Base-by-base conservation (phyloP, 2,113 vertebrate species). In the Pimephales promelas region DNA sequence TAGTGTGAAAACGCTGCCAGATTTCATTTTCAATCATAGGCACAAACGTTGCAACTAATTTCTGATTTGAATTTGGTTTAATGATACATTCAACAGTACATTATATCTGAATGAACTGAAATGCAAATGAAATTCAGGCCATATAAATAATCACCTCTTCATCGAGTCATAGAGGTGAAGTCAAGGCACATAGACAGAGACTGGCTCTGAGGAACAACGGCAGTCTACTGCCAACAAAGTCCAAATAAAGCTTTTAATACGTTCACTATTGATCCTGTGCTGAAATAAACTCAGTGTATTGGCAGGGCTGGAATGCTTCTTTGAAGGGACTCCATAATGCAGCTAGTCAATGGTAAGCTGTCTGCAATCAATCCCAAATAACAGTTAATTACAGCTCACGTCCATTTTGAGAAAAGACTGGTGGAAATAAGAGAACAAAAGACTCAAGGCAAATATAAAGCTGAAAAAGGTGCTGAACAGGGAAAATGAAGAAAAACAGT, bases 281-380 rank as follows among this genome's bases (percentile, higher is more conserved):
- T 91, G 93, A 93, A 94, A 94, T 94, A 94, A 94, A 94, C 93
- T 93, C 90, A 77, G 91, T 86, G 88, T 93, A 94, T 94, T 94
- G 94, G 93, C 94, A 94, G 92, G 87, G 84, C 89, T 89, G 90
- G 92, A 94, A 94, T 95, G 92, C 91, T 88, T 91, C 93, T 94
- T 94, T 94, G 92, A 94, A 93, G 92, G 92, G 90, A 94, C 93
- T 94, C 93, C 89, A 94, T 95, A 94, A 95, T 94, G 93, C 94
- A 94, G 92, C 90, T 92, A 91, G 92, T 94, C 94, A 94, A 94
- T 95, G 93, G 88, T 92, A 93, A 94, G 93, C 92, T 93, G 93
- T 93, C 92, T 88, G 85, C 94, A 93, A 94, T 95, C 93, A 95
- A 94, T 95, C 91, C 88, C 88, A 89, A 92, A 94, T 94, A 94